Base-by-base conservation (phyloP, 2,113 vertebrate genomes). In the Tinamus guttatus region DNA sequence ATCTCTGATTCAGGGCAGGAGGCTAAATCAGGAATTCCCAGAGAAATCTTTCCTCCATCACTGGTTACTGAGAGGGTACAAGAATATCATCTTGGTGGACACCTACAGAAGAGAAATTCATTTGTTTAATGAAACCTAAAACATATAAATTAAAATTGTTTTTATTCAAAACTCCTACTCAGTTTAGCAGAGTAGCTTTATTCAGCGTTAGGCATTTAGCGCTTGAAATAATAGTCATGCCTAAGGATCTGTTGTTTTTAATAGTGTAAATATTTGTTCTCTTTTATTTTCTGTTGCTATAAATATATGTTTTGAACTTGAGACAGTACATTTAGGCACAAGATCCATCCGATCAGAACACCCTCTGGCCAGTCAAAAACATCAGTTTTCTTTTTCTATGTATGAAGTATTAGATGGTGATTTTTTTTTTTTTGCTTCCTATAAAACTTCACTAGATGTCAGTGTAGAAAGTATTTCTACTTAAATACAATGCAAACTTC, bases 371-470 rank as follows among this genome's bases (percentile, higher is more conserved):
- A 60, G n/a, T 59, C 25, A 21, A 78, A 40, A 75, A 28, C 40
- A 30, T 25, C 51, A 34, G 40, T 19, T 67, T 73, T 81, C 32
- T 56, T 63, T 68, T 40, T 79, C 2, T 27, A 73, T 74, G 52
- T 91, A 43, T 18, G 36, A 51, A 70, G 24, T 51, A 38, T 51
- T 70, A 77, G 47, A 70, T 41, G n/a, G n/a, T n/a, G 59, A 40
- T 41, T 41, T 4, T 80, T 3, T 14, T 86, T 77, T 89, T 69
- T 74, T 36, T 75, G 87, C 45, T 85, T 96, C 25, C 91, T 96
- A 2, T 81, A 60, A 76, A 94, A 84, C 83, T 94, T 97, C 94
- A 96, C 97, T 96, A 97, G 96, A 92, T 97, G 94, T 97, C 97
- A 97, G 93, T 94, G 78, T 92, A 81, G 71, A 96, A 95, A 82